A percentile compares a stretch with the other conserved stretches of the same genome.
These are phyloP conservation scores for Aspidiotus destructor DNA, from an alignment of 2,888 invertebrate genomes.

Conservation along the genomic window DNA sequence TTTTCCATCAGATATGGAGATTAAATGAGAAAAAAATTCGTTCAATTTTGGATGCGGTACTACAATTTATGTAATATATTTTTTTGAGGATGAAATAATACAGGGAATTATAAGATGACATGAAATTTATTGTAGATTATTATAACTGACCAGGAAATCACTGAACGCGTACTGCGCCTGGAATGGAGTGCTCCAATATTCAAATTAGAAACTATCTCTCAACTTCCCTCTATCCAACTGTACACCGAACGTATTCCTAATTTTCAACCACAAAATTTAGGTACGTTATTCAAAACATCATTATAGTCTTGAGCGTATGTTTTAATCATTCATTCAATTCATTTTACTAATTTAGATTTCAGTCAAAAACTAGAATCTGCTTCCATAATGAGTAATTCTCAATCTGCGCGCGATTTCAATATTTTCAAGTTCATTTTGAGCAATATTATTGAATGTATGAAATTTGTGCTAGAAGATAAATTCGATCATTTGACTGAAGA, in stretches of 20 bases:
- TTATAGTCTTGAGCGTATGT: background rate
- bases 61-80: too few relatives aligned
- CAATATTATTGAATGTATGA: background rate
- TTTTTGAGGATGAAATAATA: background rate
- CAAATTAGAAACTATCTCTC: background rate
- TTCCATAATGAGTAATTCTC: background rate
- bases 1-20: conserved; percentile 32
- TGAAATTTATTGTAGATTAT: conserved; percentile 20
- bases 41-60: conserved; percentile 26
- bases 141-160: conserved; percentile 27
- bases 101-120: too few relatives aligned
- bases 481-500: background rate
- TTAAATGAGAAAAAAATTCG: conserved; percentile 28
- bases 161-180: conserved; percentile 27
- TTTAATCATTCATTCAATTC: background rate
- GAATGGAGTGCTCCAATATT: conserved; percentile 28
- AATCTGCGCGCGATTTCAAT: background rate
- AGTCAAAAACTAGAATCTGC: background rate
- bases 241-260: background rate
- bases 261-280: background rate
- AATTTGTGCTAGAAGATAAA: background rate
- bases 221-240: conserved; percentile 1
- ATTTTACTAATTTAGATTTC: background rate
- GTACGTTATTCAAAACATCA: background rate
- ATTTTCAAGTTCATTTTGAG: conserved; percentile 3